Base-by-base conservation (phyloP, 92 coral and sea anemone genomes). In the Porites divaricata region DNA sequence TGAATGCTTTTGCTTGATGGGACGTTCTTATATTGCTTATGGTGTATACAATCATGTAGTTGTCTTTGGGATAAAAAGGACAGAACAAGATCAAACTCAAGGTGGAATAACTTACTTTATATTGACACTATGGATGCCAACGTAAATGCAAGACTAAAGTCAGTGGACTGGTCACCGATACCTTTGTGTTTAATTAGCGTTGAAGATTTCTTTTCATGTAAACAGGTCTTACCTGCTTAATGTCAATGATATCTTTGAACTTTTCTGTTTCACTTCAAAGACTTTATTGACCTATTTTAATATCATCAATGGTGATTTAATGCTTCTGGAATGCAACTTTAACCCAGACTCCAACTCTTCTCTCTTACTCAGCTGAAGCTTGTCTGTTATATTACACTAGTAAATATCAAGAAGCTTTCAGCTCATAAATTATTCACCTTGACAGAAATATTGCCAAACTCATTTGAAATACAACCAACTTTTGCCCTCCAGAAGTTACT, bases 341-440 rank as follows among this genome's bases (percentile, higher is more conserved):
- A 57, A 8, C 76, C 97, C 94, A 93, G 89, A 51, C 89, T 64
- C 61, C 50, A 53, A 9, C 25, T 54, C 64, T 54, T 65, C 13
- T 15, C 66, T 45, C 45, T 58, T 1, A 5, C 61, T 16, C 72
- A 24, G 49, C 22, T 53, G 71, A 70, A 78, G 72, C 73, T 72
- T 52, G 50, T 82, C 72, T 61, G 35, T 10, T 63, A 82, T 82
- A 59, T 62, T 79, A 57, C 76, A 51, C 13, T 9, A 15, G 48
- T 14, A 20, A 56, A 69, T 51, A 4, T 9, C 7, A 52, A 20
- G 54, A 41, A 61, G 86, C 86, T 61, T 56, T 50, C n/a, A 49
- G 35, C 26, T 86, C 76, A 87, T 90, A 61, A 90, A 90, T 90
- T 78, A 90, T 90, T 90, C 54, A 87, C 59, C 24, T 67, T 56